Evolutionary conservation across 2,888 invertebrate genomes (phyloP), one percentile per base, ranked within the genome.

Genomic region (Synergus itoensis): DNA sequence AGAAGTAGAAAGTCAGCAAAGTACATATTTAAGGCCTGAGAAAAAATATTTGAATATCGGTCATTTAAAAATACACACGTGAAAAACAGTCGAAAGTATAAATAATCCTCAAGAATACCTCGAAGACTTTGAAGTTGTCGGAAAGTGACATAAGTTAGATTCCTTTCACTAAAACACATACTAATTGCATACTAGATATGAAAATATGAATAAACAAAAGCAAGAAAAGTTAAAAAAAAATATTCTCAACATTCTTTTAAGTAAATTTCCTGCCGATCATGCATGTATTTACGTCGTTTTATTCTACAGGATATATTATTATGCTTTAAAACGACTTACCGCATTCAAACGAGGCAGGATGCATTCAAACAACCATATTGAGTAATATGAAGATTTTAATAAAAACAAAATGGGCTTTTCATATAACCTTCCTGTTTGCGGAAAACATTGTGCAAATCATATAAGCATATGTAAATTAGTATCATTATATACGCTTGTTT

Each of bases 241-340:
- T 48, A 1, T 11, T 48, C n/a, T n/a, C 9, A n/a, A n/a, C n/a
- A 53, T 53, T 53, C n/a, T 53, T 53, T 53, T 7, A 53, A 53
- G 53, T n/a, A 53, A 53, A n/a, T n/a, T 53, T 53, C 12, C 53
- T n/a, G n/a, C n/a, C n/a, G 53, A 28, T 28, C 28, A 69, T 67
- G 45, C 14, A 69, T 60, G 7, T 9, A 45, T 69, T 64, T 65
- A 18, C 60, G 21, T 28, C 21, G 9, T 73, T 73, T 73, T 53
- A 11, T 73, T 73, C 53, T 36, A 53, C 40, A 16, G 53, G 53
- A 73, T 4, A 53, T 69, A 48, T 73, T 73, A n/a, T n/a, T 73
- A n/a, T n/a, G 12, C 53, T 36, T 73, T 12, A n/a, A 73, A 73
- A n/a, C 36, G 36, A n/a, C 36, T 69, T 16, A n/a, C 53, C 11